These are phyloP conservation scores for Rhabdornis inornatus DNA, from an alignment of 2,113 vertebrate genomes.

Conservation along the genomic window DNA sequence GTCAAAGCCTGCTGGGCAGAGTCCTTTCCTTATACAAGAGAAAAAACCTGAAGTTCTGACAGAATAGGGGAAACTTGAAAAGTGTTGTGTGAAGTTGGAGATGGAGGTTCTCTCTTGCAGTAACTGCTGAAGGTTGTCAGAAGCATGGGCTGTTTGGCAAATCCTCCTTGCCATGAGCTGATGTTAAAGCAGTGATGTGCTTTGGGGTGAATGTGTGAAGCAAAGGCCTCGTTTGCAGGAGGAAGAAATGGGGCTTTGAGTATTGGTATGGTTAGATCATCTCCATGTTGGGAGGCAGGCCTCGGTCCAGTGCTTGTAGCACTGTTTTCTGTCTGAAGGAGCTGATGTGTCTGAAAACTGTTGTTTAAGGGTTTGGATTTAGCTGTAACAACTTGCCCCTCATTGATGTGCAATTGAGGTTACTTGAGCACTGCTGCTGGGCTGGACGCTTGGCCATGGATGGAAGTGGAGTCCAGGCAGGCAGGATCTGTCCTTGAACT, in stretches of 20 bases:
- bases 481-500: background rate
- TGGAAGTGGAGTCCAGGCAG: background rate
- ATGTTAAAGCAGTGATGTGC: background rate
- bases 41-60: background rate
- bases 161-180: background rate
- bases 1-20: background rate
- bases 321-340: background rate
- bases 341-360: background rate
- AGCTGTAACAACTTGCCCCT: background rate
- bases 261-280: background rate
- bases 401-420: background rate
- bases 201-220: background rate
- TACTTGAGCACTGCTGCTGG: background rate
- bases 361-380: background rate
- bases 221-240: background rate
- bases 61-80: background rate
- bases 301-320: background rate
- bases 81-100: background rate
- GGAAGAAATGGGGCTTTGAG: background rate
- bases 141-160: background rate
- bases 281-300: background rate
- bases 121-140: background rate
- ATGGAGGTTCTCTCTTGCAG: background rate
- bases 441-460: background rate
- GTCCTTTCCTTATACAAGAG: background rate